Conservation (phyloP, 37 sponge, comb jelly and placozoan genomes). For the Petrosia ficiformis region DNA sequence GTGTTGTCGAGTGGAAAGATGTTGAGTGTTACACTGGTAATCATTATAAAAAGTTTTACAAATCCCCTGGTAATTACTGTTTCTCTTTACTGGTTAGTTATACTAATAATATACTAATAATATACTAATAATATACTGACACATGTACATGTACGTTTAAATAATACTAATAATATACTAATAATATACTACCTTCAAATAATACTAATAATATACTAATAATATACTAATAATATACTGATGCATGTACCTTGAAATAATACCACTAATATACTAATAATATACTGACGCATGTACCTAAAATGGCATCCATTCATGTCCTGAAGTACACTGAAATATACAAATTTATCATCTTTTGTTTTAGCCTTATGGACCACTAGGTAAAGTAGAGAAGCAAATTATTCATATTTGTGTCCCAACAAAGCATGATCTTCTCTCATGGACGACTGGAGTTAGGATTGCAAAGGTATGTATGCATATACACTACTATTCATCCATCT, state of each 20-base stretch:
- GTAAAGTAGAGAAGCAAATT: constrained; percentile 55
- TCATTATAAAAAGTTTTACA: constrained; percentile 71
- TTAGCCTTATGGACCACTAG: constrained; percentile 66
- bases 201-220: too few relatives aligned
- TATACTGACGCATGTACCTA: too few relatives aligned
- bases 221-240: too few relatives aligned
- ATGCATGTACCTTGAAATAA: too few relatives aligned
- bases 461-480: constrained; percentile 63
- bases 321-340: too few relatives aligned
- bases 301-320: too few relatives aligned
- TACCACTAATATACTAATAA: too few relatives aligned
- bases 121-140: too few relatives aligned
- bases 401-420: constrained; percentile 67
- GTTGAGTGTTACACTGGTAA: constrained; percentile 66
- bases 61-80: constrained; percentile 73
- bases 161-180: too few relatives aligned
- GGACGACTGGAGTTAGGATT: constrained; percentile 69
- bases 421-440: constrained; percentile 55
- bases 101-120: too few relatives aligned
- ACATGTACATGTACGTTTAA: background rate
- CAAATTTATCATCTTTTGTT: background rate
- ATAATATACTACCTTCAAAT: too few relatives aligned
- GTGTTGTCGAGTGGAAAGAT: constrained; percentile 80
- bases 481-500: too few relatives aligned
- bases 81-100: constrained; percentile 80